These are phyloP conservation scores for Chymomyza fuscimana DNA, from an alignment of 2,888 invertebrate genomes.

Conservation along the genomic window DNA sequence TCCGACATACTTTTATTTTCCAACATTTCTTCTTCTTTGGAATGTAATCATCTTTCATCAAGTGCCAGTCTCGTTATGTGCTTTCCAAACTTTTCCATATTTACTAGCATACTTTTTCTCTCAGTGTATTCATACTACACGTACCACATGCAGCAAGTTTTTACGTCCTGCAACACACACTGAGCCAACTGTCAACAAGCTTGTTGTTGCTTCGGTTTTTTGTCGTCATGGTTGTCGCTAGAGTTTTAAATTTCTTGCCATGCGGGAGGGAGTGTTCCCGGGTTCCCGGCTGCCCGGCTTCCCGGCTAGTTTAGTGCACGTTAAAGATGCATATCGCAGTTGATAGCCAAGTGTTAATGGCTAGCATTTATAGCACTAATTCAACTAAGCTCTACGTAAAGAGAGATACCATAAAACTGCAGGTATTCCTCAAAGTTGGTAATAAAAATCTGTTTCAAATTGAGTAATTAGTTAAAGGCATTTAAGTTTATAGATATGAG, in stretches of 20 bases:
- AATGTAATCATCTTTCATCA: no score
- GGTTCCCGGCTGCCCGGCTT: not conserved
- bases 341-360: not conserved
- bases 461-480: not conserved
- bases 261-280: not conserved
- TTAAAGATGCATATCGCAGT: not conserved
- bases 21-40: no score
- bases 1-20: no score
- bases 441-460: not conserved
- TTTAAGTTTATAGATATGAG: not conserved
- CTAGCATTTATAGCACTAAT: not conserved
- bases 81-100: no score
- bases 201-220: slow-evolving; percentile 16
- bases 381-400: not conserved
- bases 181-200: slow-evolving; percentile 61
- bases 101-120: slow-evolving; percentile 1
- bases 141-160: slow-evolving; percentile 12
- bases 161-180: slow-evolving; percentile 4
- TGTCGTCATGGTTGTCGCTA: not conserved
- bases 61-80: no score
- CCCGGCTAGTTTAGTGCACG: not conserved
- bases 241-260: not conserved
- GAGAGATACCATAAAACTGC: not conserved
- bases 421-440: not conserved
- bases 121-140: not conserved